Conservation (phyloP, 2,113 vertebrate genomes). For the Lathamus discolor region DNA sequence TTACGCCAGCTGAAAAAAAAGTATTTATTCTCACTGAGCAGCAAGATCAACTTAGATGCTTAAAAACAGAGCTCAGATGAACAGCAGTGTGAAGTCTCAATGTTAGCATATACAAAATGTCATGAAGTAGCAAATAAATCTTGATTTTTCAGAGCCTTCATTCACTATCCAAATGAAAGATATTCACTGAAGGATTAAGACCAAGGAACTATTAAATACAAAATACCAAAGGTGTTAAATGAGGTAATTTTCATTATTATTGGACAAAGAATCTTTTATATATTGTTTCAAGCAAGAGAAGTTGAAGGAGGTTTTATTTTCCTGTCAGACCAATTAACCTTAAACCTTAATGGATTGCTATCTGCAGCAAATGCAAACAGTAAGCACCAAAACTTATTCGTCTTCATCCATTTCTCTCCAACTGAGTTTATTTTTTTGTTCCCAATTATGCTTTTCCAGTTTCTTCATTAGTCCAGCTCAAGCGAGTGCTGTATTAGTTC, state of each 20-base stretch:
- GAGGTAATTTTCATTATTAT: neutral
- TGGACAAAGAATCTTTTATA: neutral
- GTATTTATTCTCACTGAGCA: neutral
- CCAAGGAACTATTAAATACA: neutral
- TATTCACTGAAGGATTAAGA: neutral
- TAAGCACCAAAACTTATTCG: neutral
- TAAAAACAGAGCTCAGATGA: neutral
- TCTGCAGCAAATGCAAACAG: neutral
- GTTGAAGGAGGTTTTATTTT: neutral
- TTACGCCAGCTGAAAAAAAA: neutral
- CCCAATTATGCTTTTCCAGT: neutral
- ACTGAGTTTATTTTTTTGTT: neutral
- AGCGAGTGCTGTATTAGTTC: neutral
- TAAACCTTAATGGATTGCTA: neutral
- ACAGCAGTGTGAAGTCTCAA: neutral
- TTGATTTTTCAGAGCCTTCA: neutral
- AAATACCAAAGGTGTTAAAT: neutral
- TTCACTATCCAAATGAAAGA: neutral
- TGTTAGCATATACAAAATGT: neutral
- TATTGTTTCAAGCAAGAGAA: neutral
- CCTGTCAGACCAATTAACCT: neutral
- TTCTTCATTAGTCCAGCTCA: neutral
- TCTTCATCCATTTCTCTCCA: neutral
- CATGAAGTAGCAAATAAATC: neutral
- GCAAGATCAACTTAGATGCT: neutral